Percentiles rank a stretch among this genome's conserved stretches.
phyloP scores from a whole-genome alignment of 2,113 vertebrate species.

The Donacobius atricapilla region DNA sequence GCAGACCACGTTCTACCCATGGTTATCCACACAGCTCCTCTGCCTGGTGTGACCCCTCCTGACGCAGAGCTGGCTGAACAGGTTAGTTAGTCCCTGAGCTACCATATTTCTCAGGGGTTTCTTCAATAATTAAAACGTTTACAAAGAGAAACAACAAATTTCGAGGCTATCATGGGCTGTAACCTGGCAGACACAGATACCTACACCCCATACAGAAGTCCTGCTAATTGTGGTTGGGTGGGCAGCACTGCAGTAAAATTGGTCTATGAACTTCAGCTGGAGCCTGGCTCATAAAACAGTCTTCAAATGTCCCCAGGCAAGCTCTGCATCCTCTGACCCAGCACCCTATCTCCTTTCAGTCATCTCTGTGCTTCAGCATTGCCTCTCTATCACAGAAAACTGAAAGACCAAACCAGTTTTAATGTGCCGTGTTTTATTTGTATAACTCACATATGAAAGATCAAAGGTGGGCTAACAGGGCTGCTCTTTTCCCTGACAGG shows the following conservation, averaged over 20 bases:
- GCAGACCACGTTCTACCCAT: not conserved
- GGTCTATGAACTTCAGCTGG: not conserved
- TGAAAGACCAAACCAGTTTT: not conserved
- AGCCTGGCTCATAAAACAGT: not conserved
- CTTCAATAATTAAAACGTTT: not conserved
- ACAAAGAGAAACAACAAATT: not conserved
- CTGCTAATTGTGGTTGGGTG: not conserved
- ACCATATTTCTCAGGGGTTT: not conserved
- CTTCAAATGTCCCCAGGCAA: not conserved
- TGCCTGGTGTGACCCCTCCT: accelerated
- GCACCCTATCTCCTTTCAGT: not conserved
- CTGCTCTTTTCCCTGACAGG: not conserved
- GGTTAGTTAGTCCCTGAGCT: not conserved
- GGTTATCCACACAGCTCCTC: not conserved
- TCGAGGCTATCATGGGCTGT: not conserved
- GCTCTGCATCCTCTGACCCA: not conserved
- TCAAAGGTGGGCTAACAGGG: conserved; percentile 3
- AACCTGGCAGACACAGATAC: not conserved
- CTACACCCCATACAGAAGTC: not conserved
- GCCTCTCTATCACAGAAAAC: not conserved
- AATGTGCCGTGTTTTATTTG: not conserved
- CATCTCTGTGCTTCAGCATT: not conserved
- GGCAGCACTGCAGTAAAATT: not conserved
- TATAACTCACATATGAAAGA: not conserved
- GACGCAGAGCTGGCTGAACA: not conserved